These are phyloP conservation scores for Cyanocitta stelleri DNA, from an alignment of 2,113 vertebrate genomes.

Conservation along the genomic window DNA sequence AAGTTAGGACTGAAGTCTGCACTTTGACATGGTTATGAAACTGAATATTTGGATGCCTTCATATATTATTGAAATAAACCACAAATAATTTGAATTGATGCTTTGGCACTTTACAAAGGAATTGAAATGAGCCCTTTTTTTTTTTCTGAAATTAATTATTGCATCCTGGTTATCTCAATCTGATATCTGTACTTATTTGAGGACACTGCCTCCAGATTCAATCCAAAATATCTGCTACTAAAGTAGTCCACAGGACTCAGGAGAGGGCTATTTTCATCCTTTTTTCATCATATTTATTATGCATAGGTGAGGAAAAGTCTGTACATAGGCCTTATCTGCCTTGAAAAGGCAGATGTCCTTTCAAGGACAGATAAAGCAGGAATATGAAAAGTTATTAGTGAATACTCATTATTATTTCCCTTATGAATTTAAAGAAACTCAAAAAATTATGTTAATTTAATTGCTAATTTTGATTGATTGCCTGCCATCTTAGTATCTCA, in stretches of 20 bases:
- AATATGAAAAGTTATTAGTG: background rate
- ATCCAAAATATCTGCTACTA: background rate
- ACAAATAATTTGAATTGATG: constrained; percentile 47
- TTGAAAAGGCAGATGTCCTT: background rate
- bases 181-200: background rate
- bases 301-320: background rate
- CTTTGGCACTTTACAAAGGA: constrained; percentile 35
- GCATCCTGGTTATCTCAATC: background rate
- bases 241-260: background rate
- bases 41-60: constrained; percentile 44
- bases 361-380: background rate
- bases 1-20: constrained; percentile 43
- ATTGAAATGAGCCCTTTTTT: background rate
- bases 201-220: background rate
- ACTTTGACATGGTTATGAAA: constrained; percentile 50
- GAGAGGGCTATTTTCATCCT: background rate
- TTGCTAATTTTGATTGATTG: background rate
- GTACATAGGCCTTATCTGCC: background rate
- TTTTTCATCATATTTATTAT: background rate
- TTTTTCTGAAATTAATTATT: background rate
- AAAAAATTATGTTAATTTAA: background rate
- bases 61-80: constrained; percentile 42
- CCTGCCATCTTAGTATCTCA: background rate
- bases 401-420: background rate
- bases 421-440: background rate